These are phyloP conservation scores for Mamestra brassicae DNA, from an alignment of 2,888 invertebrate species.

Conservation along the genomic window DNA sequence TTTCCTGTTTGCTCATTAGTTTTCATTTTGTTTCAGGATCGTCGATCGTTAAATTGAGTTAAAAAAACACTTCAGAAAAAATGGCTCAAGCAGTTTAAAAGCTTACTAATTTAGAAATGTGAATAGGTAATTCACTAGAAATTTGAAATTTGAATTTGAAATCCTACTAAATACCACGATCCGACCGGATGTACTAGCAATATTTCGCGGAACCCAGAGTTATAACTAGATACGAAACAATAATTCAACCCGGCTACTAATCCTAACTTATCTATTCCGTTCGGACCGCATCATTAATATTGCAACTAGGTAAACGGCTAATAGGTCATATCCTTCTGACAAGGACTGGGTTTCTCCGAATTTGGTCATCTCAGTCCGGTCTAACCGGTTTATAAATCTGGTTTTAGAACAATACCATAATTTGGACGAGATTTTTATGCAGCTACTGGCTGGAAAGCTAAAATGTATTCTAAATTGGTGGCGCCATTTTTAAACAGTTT, in stretches of 20 bases:
- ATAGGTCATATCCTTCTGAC: constrained; percentile 51
- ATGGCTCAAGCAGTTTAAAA: too few species aligned
- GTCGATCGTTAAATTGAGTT: too few species aligned
- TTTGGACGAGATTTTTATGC: constrained; percentile 45
- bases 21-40: not conserved
- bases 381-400: constrained; percentile 46
- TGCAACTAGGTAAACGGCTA: constrained; percentile 49
- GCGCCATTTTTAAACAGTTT: constrained; percentile 6
- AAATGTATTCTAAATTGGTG: constrained; percentile 12
- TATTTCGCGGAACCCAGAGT: not conserved
- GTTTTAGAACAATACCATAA: constrained; percentile 57
- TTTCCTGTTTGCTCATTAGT: constrained; percentile 4
- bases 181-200: not conserved
- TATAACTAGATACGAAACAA: not conserved
- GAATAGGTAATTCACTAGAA: not conserved
- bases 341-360: constrained; percentile 49
- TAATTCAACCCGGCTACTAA: not conserved
- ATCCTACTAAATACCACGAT: not conserved
- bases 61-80: too few species aligned
- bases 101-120: not conserved
- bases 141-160: too few species aligned
- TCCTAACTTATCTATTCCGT: constrained; percentile 5
- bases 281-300: constrained; percentile 30
- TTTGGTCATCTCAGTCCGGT: constrained; percentile 43
- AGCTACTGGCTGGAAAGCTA: constrained; percentile 40